These are phyloP conservation scores for Saccopteryx leptura DNA, from an alignment of 2,113 vertebrate genomes.

Conservation along the genomic window DNA sequence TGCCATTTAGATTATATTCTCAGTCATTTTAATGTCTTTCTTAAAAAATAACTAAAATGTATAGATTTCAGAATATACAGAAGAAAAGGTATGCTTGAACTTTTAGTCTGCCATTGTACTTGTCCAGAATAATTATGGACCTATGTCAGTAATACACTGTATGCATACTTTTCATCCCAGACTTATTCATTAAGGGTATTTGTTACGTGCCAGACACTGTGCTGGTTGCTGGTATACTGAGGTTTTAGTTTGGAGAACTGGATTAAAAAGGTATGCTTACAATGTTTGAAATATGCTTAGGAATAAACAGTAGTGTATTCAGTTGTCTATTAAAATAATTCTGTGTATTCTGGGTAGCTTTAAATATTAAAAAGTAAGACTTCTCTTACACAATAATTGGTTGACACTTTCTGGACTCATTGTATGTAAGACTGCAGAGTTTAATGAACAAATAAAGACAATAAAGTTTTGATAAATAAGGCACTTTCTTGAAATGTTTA, in stretches of 20 bases:
- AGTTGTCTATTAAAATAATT: slow-evolving; percentile 88
- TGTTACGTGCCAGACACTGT: not conserved
- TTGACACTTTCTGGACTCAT: slow-evolving; percentile 87
- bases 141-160: slow-evolving; percentile 82
- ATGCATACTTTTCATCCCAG: slow-evolving; percentile 69
- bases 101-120: slow-evolving; percentile 74
- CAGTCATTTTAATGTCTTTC: slow-evolving; percentile 81
- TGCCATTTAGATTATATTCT: slow-evolving; percentile 74
- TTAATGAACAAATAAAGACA: slow-evolving; percentile 89
- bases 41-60: slow-evolving; percentile 77
- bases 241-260: slow-evolving; percentile 47
- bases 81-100: slow-evolving; percentile 69
- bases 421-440: slow-evolving; percentile 85
- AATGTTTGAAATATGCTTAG: slow-evolving; percentile 83
- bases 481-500: slow-evolving; percentile 87
- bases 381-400: slow-evolving; percentile 87
- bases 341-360: slow-evolving; percentile 81
- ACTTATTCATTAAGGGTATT: not conserved
- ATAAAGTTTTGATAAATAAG: slow-evolving; percentile 89
- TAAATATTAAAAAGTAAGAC: slow-evolving; percentile 83
- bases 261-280: slow-evolving; percentile 17
- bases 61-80: slow-evolving; percentile 81
- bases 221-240: not conserved
- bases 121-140: slow-evolving; percentile 80
- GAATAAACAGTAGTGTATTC: slow-evolving; percentile 82